Evolutionary conservation across 1,140 invertebrate genomes (phyloP).

Genomic region (Brachystomella parvula): DNA sequence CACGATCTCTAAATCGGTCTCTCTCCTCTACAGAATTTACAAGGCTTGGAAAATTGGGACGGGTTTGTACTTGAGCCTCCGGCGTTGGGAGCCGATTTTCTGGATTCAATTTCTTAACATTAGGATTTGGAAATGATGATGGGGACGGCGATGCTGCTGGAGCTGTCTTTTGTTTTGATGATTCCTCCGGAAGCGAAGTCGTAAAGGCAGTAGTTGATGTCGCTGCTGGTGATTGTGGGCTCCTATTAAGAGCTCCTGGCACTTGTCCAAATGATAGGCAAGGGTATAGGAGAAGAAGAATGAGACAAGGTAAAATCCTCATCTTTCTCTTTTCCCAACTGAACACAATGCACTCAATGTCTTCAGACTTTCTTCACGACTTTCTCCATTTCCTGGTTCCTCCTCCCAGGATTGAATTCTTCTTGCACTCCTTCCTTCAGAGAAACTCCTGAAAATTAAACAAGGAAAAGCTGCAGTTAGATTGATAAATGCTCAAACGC

Average conservation of each 20-base stretch:
- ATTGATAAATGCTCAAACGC: conserved; percentile 1
- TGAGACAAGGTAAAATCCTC: background rate
- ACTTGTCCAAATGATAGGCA: background rate
- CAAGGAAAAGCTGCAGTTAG: background rate
- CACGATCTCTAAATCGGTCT: background rate
- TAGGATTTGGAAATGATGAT: background rate
- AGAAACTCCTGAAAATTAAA: no score
- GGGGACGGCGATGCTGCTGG: background rate
- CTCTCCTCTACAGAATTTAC: background rate
- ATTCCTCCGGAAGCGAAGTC: background rate
- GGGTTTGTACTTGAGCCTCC: background rate
- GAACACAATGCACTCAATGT: background rate
- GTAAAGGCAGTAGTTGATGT: background rate
- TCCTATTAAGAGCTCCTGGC: background rate
- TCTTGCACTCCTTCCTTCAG: background rate
- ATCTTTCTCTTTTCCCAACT: background rate
- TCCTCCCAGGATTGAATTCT: background rate
- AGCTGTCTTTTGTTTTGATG: background rate
- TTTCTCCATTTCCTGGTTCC: conserved; percentile 9
- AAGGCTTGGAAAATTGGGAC: conserved; percentile 4
- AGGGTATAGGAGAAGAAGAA: background rate
- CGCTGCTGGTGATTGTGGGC: background rate
- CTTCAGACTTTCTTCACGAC: background rate
- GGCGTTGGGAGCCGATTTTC: background rate
- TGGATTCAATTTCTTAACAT: background rate